A percentile compares a stretch with the other conserved stretches of the same genome.
Evolutionary conservation across 2,113 vertebrate species (phyloP).

Genomic region (Engraulis encrasicolus): DNA sequence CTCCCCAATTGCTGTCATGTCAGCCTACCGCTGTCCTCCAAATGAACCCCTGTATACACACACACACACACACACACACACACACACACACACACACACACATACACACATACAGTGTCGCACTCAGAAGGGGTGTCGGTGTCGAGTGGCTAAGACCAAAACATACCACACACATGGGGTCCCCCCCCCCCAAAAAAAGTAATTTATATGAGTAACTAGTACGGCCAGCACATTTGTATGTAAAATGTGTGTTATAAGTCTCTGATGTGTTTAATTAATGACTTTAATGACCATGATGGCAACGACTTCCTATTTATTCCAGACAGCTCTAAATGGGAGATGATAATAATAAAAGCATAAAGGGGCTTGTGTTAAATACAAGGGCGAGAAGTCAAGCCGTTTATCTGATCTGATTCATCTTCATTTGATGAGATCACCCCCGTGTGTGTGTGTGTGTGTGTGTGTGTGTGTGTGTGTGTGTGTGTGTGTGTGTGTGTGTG

Average conservation of each 20-base stretch:
- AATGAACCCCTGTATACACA: too few species aligned
- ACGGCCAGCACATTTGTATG: background rate
- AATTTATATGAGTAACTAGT: background rate
- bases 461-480: too few species aligned
- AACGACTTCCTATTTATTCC: background rate
- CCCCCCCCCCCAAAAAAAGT: background rate
- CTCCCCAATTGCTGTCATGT: background rate
- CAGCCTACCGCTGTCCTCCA: too few species aligned
- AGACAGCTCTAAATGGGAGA: background rate
- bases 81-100: too few species aligned
- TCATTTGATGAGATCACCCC: background rate
- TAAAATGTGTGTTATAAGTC: background rate
- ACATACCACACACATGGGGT: background rate
- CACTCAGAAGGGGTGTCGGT: background rate
- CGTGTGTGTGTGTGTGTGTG: too few species aligned
- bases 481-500: too few species aligned
- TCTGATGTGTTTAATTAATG: background rate
- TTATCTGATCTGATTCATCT: constrained; percentile 6
- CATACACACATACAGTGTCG: too few species aligned
- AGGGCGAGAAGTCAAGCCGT: background rate
- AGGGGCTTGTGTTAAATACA: background rate
- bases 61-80: too few species aligned
- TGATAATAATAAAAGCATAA: background rate
- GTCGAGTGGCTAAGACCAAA: background rate
- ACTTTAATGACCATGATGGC: background rate